Conservation (phyloP, 2,888 invertebrate species). For the Cheilosia vulpina region DNA sequence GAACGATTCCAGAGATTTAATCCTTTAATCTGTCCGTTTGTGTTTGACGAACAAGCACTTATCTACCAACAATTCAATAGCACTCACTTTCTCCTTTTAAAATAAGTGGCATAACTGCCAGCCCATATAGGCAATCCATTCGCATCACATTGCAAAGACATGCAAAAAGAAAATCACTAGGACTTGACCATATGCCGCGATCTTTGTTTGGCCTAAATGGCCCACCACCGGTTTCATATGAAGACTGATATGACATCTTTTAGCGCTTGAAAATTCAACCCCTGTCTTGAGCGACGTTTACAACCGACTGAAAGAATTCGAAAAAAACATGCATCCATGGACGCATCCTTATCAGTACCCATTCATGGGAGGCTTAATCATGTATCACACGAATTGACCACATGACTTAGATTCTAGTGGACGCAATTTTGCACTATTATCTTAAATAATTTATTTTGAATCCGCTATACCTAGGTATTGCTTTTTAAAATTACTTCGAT, state of each 20-base stretch:
- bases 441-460: no score
- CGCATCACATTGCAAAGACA: conserved; percentile 53
- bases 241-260: conserved; percentile 51
- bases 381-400: neutral
- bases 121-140: conserved; percentile 45
- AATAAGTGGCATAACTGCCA: conserved; percentile 16
- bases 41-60: no score
- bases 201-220: conserved; percentile 61
- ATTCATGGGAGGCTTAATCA: neutral
- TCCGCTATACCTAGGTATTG: no score
- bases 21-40: neutral
- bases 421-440: neutral
- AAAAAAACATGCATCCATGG: neutral
- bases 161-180: conserved; percentile 46
- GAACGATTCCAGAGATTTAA: neutral
- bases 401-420: neutral
- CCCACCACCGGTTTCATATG: conserved; percentile 38
- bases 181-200: conserved; percentile 49
- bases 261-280: neutral
- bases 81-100: conserved; percentile 42
- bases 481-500: no score
- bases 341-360: conserved; percentile 8
- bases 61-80: neutral
- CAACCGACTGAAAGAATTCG: conserved; percentile 10
- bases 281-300: conserved; percentile 21